phyloP scores from a whole-genome alignment of 1,140 invertebrate genomes.

The Fopius arisanus region DNA sequence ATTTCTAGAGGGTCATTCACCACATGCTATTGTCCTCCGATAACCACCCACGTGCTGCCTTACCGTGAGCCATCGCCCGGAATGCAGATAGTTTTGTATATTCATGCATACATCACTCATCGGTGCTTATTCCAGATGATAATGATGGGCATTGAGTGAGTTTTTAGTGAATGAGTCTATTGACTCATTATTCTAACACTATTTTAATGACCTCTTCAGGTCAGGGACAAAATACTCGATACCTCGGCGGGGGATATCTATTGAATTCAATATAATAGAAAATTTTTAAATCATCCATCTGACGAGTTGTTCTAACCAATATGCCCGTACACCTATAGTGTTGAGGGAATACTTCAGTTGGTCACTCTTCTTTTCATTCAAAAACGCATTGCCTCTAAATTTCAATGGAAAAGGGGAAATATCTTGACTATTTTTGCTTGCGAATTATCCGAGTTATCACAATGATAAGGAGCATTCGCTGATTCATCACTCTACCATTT shows the following conservation, averaged over 20 bases:
- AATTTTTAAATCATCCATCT: not conserved
- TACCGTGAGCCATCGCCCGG: not conserved
- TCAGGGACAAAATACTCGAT: too few species aligned
- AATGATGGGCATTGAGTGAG: not conserved
- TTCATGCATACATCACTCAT: not conserved
- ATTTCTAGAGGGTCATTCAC: not conserved
- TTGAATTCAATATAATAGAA: too few species aligned
- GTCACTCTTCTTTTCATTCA: not conserved
- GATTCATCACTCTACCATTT: slow-evolving; percentile 1
- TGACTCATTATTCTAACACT: not conserved
- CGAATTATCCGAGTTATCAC: not conserved
- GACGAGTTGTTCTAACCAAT: not conserved
- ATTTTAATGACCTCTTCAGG: too few species aligned
- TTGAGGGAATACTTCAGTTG: not conserved
- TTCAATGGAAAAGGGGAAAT: not conserved
- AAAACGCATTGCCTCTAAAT: not conserved
- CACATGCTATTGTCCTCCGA: not conserved
- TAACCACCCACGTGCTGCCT: not conserved
- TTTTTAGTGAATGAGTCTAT: not conserved
- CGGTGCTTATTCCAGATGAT: not conserved
- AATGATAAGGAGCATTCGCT: slow-evolving; percentile 7
- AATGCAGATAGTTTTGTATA: not conserved
- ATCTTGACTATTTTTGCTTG: not conserved
- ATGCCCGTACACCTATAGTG: not conserved
- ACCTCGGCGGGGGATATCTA: too few species aligned